Percentiles rank a stretch among this genome's conserved stretches.
phyloP scores from a whole-genome alignment of 2,113 vertebrate genomes.

The Pungitius pungitius region DNA sequence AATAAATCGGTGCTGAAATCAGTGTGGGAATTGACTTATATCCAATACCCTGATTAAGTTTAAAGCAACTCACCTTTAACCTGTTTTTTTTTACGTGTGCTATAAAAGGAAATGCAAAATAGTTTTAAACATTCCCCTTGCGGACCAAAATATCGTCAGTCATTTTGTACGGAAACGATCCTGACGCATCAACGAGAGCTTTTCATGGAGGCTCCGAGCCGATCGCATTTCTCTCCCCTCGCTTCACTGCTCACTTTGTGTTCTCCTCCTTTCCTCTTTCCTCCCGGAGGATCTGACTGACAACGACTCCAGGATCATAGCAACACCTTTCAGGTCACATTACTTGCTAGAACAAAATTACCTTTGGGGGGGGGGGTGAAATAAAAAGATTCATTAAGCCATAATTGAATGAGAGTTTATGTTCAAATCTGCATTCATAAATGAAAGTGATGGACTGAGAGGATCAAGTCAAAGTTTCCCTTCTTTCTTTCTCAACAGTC shows the following conservation, averaged over 20 bases:
- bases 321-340: too few species aligned
- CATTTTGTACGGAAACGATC: background rate
- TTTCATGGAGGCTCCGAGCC: background rate
- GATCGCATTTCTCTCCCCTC: background rate
- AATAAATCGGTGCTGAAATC: background rate
- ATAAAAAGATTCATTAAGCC: background rate
- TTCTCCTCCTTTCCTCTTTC: background rate
- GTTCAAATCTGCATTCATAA: background rate
- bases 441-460: background rate
- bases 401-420: background rate
- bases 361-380: too few species aligned
- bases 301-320: too few species aligned
- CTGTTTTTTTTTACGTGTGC: too few species aligned
- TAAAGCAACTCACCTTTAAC: background rate
- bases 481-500: background rate
- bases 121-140: background rate
- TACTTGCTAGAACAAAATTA: too few species aligned
- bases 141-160: background rate
- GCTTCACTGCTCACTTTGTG: background rate
- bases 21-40: background rate
- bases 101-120: background rate
- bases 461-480: background rate
- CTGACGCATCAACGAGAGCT: constrained; percentile 7
- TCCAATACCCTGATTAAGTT: background rate
- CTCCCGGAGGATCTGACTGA: background rate